Base-by-base conservation (phyloP, 2,888 invertebrate species). In the Temnothorax unifasciatus region DNA sequence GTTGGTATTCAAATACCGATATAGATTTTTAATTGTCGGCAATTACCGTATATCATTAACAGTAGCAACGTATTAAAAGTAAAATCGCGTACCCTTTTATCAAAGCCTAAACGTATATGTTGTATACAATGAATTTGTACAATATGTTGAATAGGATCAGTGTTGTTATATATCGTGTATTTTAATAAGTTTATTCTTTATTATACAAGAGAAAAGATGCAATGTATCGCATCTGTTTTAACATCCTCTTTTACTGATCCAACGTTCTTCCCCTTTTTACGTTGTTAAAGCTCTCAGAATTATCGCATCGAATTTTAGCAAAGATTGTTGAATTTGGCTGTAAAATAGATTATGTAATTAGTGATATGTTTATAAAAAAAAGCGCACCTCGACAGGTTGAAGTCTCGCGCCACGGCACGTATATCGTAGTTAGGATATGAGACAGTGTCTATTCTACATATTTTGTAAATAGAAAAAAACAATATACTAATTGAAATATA, bases 271-370 rank as follows among this genome's bases (percentile, higher is more conserved):
- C 11, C 11, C 41, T 85, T 71, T 90, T 88, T 88, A 89, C 25
- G 83, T 86, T 90, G 71, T 85, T 84, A 50, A 79, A 64, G 74
- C 74, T 82, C 76, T 75, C 54, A 84, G 71, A 77, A 77, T 75
- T 84, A 84, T 85, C 85, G 91, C 90, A 91, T 93, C 92, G 94
- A 89, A 92, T 91, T 92, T 93, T 92, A 92, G 92, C 92, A 88
- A 93, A 86, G 92, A 92, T 94, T 94, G 94, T 94, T 94, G 92
- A 94, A 93, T 94, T 94, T 93, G 94, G 93, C 94, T 94, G 94
- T 94, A 94, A 93, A 92, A 91, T 93, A 94, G 93, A 91, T 90
- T 90, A 92, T 92, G 91, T 93, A 93, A 92, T 92, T 92, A 92
- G 90, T 85, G 85, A 90, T 91, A 91, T 88, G 86, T 90, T 89